phyloP scores from a whole-genome alignment of 2,797 vertebrate species.

The Pangasius krempfi region DNA sequence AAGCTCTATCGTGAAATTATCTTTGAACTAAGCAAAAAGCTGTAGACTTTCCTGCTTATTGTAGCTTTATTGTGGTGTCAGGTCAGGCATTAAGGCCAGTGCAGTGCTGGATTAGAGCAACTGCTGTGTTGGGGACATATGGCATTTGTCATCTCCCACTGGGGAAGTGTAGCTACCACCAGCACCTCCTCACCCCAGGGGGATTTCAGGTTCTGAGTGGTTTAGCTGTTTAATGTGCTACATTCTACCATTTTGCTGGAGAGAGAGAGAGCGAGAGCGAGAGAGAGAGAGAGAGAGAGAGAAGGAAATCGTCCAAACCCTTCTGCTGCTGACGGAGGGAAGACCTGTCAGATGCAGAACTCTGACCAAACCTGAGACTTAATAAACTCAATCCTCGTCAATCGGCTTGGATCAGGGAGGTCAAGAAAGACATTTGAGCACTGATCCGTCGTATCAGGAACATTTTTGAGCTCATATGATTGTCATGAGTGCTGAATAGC shows the following conservation, averaged over 20 bases:
- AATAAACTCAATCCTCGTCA: slow-evolving; percentile 45
- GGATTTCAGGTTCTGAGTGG: slow-evolving; percentile 75
- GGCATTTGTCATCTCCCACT: slow-evolving; percentile 79
- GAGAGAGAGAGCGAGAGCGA: no score
- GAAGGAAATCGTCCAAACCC: slow-evolving; percentile 37
- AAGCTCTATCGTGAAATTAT: neutral
- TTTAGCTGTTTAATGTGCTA: slow-evolving; percentile 76
- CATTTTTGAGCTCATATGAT: neutral
- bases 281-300: slow-evolving; percentile 19
- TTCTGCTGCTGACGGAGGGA: slow-evolving; percentile 40
- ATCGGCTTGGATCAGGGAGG: slow-evolving; percentile 24
- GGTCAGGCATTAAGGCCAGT: slow-evolving; percentile 64
- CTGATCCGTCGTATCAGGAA: slow-evolving; percentile 7
- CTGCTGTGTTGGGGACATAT: slow-evolving; percentile 76
- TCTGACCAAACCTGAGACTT: slow-evolving; percentile 33
- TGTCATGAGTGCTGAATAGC: slow-evolving; percentile 19
- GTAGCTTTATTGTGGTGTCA: slow-evolving; percentile 48
- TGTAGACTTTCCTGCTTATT: neutral
- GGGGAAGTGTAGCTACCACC: slow-evolving; percentile 63
- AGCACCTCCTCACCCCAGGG: slow-evolving; percentile 52
- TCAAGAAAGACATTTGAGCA: slow-evolving; percentile 27
- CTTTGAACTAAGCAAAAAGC: neutral
- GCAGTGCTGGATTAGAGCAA: slow-evolving; percentile 73
- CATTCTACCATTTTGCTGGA: slow-evolving; percentile 61
- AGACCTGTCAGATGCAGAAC: slow-evolving; percentile 21